Conservation (phyloP, 2,113 vertebrate genomes). For the Philantomba maxwellii region DNA sequence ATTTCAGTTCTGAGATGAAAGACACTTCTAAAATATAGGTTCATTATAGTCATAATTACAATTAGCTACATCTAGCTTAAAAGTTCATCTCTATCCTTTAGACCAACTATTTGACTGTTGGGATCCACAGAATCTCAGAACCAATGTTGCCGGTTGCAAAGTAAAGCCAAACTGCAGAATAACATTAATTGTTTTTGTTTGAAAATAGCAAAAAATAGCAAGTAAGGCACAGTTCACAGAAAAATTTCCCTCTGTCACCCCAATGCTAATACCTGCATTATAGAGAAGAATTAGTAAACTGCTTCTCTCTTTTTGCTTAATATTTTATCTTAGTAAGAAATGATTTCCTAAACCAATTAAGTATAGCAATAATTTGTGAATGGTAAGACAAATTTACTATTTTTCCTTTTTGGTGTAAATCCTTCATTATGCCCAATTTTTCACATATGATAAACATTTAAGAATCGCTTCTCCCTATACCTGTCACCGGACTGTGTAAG, state of each 20-base stretch:
- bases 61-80: background rate
- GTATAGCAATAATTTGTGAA: background rate
- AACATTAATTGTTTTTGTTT: background rate
- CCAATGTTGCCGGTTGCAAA: background rate
- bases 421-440: background rate
- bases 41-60: background rate
- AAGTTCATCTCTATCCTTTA: background rate
- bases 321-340: background rate
- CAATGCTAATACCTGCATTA: background rate
- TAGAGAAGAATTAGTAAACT: background rate
- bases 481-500: background rate
- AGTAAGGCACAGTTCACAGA: background rate
- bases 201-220: background rate
- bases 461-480: background rate
- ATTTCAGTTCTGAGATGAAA: background rate
- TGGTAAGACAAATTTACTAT: background rate
- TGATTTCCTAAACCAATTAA: background rate
- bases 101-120: background rate
- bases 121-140: background rate
- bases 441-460: background rate
- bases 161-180: background rate
- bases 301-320: background rate
- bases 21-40: background rate
- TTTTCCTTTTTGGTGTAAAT: background rate
- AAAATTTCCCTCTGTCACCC: background rate